Evolutionary conservation across 2,797 vertebrate species (phyloP).

Genomic region (Thunnus albacares): DNA sequence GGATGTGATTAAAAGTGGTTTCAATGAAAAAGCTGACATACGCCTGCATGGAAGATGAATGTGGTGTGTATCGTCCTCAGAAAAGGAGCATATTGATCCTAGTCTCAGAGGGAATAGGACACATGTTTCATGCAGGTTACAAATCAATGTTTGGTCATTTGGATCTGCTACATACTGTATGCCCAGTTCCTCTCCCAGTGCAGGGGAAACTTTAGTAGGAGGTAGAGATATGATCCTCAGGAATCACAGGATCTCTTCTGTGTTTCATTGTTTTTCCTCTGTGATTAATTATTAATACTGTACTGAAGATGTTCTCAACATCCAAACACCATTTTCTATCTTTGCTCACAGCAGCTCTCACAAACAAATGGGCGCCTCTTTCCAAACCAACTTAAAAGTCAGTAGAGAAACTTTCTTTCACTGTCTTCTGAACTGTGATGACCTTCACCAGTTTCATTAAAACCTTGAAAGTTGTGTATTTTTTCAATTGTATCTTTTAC

Average conservation of each 20-base stretch:
- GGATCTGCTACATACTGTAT: background rate
- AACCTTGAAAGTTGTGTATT: background rate
- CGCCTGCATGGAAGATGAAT: slow-evolving; percentile 71
- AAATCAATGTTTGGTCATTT: slow-evolving; percentile 58
- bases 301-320: slow-evolving; percentile 39
- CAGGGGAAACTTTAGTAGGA: slow-evolving; percentile 5
- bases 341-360: slow-evolving; percentile 1
- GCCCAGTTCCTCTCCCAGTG: slow-evolving; percentile 2
- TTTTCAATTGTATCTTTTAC: background rate
- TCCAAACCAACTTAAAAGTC: background rate
- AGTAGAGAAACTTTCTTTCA: background rate
- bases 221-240: background rate
- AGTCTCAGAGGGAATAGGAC: slow-evolving; percentile 36
- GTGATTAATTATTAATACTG: slow-evolving; percentile 53
- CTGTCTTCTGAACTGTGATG: background rate
- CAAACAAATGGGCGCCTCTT: slow-evolving; percentile 5
- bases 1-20: slow-evolving; percentile 76
- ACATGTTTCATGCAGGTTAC: slow-evolving; percentile 48
- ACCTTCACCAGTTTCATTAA: background rate
- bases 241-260: slow-evolving; percentile 24
- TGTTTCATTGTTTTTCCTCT: slow-evolving; percentile 30
- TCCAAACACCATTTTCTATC: background rate
- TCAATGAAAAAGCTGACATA: slow-evolving; percentile 53
- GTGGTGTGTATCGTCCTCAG: slow-evolving; percentile 62
- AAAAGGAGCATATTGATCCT: slow-evolving; percentile 66